Evolutionary conservation across 2,797 vertebrate species (phyloP), one percentile per base, ranked within the genome.

Genomic region (Hippoglossus hippoglossus): DNA sequence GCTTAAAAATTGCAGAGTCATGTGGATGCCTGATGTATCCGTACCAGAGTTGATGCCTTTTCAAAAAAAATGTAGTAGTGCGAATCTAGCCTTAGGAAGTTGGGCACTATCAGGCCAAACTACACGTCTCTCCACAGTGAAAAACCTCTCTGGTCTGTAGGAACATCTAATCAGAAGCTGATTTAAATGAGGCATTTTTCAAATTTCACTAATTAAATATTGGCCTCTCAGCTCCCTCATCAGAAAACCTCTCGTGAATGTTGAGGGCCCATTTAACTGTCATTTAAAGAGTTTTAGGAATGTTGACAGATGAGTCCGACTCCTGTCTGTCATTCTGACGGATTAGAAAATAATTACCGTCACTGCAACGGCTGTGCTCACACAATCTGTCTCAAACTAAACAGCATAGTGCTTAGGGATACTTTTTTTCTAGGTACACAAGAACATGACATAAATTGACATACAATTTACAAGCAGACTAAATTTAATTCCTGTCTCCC

Each of bases 261-360:
- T 62, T 55, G 67, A 58, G 31, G 73, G 58, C 67, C 52, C 62
- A 73, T 44, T 21, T 39, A 68, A 47, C 75, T 84, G 78, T 84
- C 69, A 76, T 72, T 66, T 66, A 28, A 26, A 58, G 68, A 71
- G 63, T 65, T 81, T 78, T 53, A 60, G 57, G 26, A 55, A 49
- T 5, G 2, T 22, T 75, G 74, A 75, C 44, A 52, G 82, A 84
- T 56, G 64, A 75, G 50, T 74, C 79, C 50, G 50, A 67, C 67
- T 22, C 59, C 69, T 74, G 74, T 74, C 85, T 66, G 67, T 82
- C 85, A 82, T 26, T 68, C 60, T 76, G 63, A 71, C 0, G 36
- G 80, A 77, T 81, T 84, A 82, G 31, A 58, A 78, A 80, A 82
- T 81, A 84, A 87, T 87, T 73, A 82, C 59, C 63, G 71, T 54